Conservation (phyloP, 2,888 invertebrate species). For the Lepas anatifera region DNA sequence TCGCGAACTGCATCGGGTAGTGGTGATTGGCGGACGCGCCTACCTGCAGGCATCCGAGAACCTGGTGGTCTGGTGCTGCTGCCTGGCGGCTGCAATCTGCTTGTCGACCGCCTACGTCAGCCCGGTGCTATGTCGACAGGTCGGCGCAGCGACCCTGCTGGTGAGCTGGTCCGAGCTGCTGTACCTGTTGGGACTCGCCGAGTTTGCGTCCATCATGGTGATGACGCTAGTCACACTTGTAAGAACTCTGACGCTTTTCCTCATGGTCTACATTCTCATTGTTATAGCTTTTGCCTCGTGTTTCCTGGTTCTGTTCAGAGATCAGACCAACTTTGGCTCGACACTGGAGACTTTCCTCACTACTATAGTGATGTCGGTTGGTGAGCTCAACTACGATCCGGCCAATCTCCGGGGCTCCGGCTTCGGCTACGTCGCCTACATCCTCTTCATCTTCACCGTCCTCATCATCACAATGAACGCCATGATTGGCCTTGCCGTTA, state of each 20-base stretch:
- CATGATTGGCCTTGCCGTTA: constrained; percentile 10
- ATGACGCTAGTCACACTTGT: constrained; percentile 3
- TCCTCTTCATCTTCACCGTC: background rate
- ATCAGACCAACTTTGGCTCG: background rate
- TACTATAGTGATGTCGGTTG: background rate
- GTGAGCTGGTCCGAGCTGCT: background rate
- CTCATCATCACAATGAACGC: constrained; percentile 14
- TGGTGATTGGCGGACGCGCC: background rate
- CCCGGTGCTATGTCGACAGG: background rate
- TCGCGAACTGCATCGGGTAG: background rate
- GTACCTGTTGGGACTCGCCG: background rate
- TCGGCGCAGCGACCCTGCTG: background rate
- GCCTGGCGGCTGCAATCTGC: background rate
- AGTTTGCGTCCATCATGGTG: background rate
- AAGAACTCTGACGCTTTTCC: background rate
- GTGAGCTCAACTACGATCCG: background rate
- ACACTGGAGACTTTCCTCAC: background rate
- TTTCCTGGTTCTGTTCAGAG: constrained; percentile 4
- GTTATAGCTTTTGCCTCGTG: background rate
- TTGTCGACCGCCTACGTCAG: background rate
- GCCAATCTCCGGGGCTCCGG: background rate
- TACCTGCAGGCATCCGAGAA: constrained; percentile 2
- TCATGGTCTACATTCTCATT: background rate
- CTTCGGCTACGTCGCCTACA: constrained; percentile 10
- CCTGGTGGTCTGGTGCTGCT: background rate